phyloP scores from a whole-genome alignment of 2,113 vertebrate genomes.

The Aegypius monachus region DNA sequence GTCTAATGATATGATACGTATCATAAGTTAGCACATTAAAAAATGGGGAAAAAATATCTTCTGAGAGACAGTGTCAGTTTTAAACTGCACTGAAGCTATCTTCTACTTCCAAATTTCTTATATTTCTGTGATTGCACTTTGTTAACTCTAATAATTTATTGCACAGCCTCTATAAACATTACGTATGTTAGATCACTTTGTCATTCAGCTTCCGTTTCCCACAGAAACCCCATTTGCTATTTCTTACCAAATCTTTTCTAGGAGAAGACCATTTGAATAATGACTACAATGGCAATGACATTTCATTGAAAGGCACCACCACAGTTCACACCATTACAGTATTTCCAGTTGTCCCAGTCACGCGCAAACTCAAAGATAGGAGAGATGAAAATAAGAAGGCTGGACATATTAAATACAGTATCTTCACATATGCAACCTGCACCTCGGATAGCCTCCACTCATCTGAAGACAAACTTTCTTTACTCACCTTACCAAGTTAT shows the following conservation, averaged over 20 bases:
- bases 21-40: neutral
- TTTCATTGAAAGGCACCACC: neutral
- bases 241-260: neutral
- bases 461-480: neutral
- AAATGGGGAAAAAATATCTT: neutral
- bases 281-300: neutral
- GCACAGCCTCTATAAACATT: rapidly evolving
- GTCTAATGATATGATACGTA: neutral
- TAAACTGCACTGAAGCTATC: neutral
- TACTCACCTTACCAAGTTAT: neutral
- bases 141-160: neutral
- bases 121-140: neutral
- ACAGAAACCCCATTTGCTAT: neutral
- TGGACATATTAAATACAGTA: neutral
- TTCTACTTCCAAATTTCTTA: neutral
- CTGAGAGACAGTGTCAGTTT: neutral
- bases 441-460: neutral
- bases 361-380: neutral
- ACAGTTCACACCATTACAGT: neutral
- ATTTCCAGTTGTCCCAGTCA: neutral
- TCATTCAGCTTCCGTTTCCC: neutral
- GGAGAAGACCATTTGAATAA: neutral
- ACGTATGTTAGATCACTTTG: neutral
- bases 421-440: neutral
- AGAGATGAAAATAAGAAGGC: neutral